phyloP scores from a whole-genome alignment of 2,888 invertebrate genomes.

The Sphaeridia pumilis region DNA sequence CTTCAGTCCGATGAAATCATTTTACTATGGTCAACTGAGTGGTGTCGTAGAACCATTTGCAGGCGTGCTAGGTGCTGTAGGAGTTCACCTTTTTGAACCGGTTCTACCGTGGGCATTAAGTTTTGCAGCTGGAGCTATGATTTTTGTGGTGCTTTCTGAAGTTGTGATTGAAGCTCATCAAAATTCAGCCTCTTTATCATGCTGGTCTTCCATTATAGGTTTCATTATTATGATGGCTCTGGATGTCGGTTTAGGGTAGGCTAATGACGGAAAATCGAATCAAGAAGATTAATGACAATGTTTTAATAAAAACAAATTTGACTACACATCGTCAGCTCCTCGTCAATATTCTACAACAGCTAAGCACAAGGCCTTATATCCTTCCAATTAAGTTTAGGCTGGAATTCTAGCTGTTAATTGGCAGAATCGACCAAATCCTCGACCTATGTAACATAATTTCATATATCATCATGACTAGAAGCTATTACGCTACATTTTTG shows the following conservation, averaged over 20 bases:
- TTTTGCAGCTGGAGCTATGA: slow-evolving; percentile 98
- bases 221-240: slow-evolving; percentile 98
- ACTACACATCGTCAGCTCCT: too few relatives aligned
- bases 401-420: too few relatives aligned
- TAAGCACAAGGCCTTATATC: too few relatives aligned
- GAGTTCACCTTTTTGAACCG: slow-evolving; percentile 21
- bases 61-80: slow-evolving; percentile 62
- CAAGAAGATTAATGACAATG: too few relatives aligned
- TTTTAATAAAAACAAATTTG: too few relatives aligned
- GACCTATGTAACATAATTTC: too few relatives aligned
- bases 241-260: slow-evolving; percentile 89
- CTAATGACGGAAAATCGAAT: too few relatives aligned
- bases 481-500: too few relatives aligned
- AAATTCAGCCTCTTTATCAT: slow-evolving; percentile 49
- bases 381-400: too few relatives aligned
- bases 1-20: slow-evolving; percentile 58
- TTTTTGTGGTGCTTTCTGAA: slow-evolving; percentile 95
- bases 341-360: too few relatives aligned
- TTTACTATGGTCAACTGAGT: slow-evolving; percentile 72
- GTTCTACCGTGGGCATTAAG: slow-evolving; percentile 75
- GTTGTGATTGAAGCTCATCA: slow-evolving; percentile 84
- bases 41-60: slow-evolving; percentile 98
- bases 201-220: slow-evolving; percentile 84
- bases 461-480: too few relatives aligned
- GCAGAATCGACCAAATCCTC: too few relatives aligned